phyloP scores from a whole-genome alignment of 2,797 vertebrate species.

The Coracias cyanogaster region DNA sequence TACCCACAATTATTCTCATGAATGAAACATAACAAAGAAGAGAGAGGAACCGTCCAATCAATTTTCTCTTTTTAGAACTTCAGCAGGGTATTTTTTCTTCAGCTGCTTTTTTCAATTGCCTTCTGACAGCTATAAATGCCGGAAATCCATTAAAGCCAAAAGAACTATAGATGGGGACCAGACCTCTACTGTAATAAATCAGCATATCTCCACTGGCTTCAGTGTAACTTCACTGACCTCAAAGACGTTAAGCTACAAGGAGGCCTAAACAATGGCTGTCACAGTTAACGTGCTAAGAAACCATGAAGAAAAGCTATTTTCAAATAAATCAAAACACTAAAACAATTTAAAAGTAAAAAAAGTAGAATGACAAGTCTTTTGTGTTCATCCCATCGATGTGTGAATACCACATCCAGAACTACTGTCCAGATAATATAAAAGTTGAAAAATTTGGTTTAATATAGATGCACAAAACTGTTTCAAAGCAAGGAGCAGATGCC shows the following conservation, averaged over 20 bases:
- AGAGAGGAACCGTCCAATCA: background rate
- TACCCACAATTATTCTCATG: background rate
- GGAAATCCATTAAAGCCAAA: background rate
- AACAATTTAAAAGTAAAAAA: background rate
- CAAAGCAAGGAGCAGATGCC: background rate
- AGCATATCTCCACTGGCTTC: background rate
- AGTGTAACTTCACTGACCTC: background rate
- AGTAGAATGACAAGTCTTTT: background rate
- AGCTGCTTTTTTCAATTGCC: background rate
- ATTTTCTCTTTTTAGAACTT: constrained; percentile 3
- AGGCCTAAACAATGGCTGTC: background rate
- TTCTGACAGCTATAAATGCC: background rate
- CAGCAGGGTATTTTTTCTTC: background rate
- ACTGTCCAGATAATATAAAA: background rate
- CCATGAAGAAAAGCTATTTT: background rate
- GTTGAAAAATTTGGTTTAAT: background rate
- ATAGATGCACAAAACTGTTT: background rate
- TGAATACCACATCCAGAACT: background rate
- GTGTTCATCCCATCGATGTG: background rate
- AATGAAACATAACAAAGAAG: constrained; percentile 26
- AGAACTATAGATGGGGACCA: background rate
- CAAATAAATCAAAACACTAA: background rate
- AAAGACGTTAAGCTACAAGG: background rate
- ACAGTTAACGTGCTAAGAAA: background rate
- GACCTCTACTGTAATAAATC: background rate